Percentiles rank a stretch among this genome's conserved stretches.
Conservation (phyloP, 2,888 invertebrate genomes). For the Ectobius pallidus region DNA sequence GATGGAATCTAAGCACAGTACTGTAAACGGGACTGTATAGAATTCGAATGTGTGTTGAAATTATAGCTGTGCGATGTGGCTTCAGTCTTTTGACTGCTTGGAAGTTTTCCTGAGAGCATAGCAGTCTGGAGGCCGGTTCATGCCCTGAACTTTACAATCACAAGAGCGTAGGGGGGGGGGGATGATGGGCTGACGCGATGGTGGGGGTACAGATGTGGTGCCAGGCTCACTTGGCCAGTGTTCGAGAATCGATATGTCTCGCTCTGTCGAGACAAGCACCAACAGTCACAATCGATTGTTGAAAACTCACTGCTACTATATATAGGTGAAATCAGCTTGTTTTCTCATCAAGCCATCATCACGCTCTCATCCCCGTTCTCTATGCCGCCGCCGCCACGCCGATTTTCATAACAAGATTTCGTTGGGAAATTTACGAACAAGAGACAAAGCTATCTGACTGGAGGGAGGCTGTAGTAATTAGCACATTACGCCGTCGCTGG, state of each 20-base stretch:
- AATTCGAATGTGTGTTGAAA: too few relatives aligned
- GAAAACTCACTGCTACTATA: neutral
- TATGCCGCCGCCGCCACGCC: too few relatives aligned
- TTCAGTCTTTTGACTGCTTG: neutral
- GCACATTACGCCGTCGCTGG: too few relatives aligned
- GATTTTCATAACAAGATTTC: too few relatives aligned
- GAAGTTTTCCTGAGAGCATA: neutral
- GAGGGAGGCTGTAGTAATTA: too few relatives aligned
- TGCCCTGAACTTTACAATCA: neutral
- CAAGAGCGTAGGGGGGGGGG: neutral
- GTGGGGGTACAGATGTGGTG: neutral
- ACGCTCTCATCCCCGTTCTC: too few relatives aligned
- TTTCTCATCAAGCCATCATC: neutral
- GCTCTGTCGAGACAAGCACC: constrained; percentile 32
- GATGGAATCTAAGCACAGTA: too few relatives aligned
- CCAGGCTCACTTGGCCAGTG: neutral
- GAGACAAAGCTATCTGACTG: too few relatives aligned
- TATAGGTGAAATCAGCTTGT: neutral
- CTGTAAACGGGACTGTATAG: too few relatives aligned
- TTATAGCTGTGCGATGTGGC: too few relatives aligned
- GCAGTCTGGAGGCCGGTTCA: neutral
- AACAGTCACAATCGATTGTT: constrained; percentile 34
- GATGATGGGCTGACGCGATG: neutral
- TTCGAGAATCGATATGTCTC: constrained; percentile 27
- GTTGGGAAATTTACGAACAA: too few relatives aligned